Conservation (phyloP, 2,113 vertebrate species). For the Pseudois nayaur region DNA sequence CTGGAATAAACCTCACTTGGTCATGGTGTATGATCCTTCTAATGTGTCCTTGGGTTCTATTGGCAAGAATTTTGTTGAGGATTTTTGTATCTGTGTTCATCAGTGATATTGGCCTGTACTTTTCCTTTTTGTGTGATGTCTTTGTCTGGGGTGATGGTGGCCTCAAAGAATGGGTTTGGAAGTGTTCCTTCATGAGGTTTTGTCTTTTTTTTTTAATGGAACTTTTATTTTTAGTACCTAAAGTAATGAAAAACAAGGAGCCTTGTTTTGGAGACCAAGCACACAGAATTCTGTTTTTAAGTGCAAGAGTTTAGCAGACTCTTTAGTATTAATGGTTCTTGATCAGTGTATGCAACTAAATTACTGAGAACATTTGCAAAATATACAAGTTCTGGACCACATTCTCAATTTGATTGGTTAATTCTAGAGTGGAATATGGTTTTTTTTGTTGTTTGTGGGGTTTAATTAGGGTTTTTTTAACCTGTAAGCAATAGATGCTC, state of each 20-base stretch:
- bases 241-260: not conserved
- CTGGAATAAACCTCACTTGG: not conserved
- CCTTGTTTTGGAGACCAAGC: not conserved
- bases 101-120: not conserved
- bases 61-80: not conserved
- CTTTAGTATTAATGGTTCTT: constrained; percentile 10
- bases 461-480: not conserved
- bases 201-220: not conserved
- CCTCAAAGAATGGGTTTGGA: not conserved
- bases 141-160: not conserved
- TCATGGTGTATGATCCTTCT: not conserved
- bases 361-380: not conserved
- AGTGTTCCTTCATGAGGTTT: not conserved
- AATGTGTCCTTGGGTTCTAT: not conserved
- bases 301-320: not conserved
- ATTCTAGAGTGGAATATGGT: not conserved
- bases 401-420: not conserved
- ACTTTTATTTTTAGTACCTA: not conserved
- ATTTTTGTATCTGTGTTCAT: not conserved
- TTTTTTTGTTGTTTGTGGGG: not conserved
- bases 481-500: not conserved
- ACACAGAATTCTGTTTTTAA: not conserved
- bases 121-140: not conserved
- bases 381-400: not conserved
- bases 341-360: not conserved